These are phyloP conservation scores for Hexactinellida sp. DNA, from an alignment of 37 sponge, comb jelly and placozoan species.

Conservation along the genomic window DNA sequence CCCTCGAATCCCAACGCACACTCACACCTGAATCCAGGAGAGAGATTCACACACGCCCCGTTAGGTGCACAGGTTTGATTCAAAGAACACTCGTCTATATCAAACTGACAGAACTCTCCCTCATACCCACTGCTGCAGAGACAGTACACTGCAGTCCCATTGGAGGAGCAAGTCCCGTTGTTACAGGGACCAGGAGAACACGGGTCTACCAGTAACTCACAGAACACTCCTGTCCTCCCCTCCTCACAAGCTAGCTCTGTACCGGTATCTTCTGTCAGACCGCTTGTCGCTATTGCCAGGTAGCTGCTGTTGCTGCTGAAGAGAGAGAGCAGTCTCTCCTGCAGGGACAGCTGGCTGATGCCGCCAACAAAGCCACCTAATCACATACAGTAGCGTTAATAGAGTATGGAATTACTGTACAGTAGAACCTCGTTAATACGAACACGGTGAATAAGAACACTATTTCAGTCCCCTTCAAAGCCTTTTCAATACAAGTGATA, in stretches of 20 bases:
- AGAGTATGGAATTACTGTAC: not conserved
- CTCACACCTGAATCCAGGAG: constrained; percentile 23
- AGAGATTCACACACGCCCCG: constrained; percentile 29
- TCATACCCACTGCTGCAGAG: constrained; percentile 21
- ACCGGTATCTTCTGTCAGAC: not conserved
- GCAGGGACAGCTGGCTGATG: not conserved
- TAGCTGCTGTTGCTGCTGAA: not conserved
- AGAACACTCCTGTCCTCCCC: not conserved
- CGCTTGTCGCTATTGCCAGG: not conserved
- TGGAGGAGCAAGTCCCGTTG: not conserved
- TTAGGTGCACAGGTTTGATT: not conserved
- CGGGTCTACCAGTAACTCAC: not conserved
- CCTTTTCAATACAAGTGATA: too few relatives aligned
- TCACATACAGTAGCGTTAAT: not conserved
- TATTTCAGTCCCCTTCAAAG: too few relatives aligned
- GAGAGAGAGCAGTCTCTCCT: not conserved
- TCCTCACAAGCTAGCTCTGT: not conserved
- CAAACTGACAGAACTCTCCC: constrained; percentile 26
- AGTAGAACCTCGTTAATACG: not conserved
- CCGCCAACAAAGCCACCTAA: not conserved
- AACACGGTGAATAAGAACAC: not conserved
- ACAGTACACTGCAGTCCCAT: not conserved
- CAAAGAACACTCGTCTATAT: not conserved
- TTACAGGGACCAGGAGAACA: not conserved
- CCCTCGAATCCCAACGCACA: constrained; percentile 36